Conservation (phyloP, 1,140 invertebrate genomes). For the Drosophila tropicalis region DNA sequence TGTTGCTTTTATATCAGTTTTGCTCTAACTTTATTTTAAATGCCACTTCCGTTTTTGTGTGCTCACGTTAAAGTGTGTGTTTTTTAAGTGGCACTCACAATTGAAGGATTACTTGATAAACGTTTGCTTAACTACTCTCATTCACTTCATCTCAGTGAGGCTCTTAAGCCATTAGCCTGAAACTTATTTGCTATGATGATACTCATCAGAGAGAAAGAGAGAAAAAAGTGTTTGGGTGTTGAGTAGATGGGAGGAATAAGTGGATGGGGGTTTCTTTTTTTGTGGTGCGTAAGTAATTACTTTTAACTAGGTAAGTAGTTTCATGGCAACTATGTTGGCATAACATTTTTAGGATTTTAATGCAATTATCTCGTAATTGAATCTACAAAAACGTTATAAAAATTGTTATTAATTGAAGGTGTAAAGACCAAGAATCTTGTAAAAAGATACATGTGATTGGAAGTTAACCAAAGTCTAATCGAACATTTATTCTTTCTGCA, state of each 20-base stretch:
- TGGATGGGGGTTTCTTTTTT: neutral
- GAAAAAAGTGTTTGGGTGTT: neutral
- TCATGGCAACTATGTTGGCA: neutral
- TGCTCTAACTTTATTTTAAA: conserved; percentile 44
- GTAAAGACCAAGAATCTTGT: too few species aligned
- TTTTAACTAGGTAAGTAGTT: conserved; percentile 7
- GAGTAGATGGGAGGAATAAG: neutral
- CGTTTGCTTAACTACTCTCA: conserved; percentile 10
- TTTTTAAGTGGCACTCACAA: conserved; percentile 24
- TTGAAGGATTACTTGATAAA: conserved; percentile 28
- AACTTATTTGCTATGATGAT: conserved; percentile 7
- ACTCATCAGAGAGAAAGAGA: neutral
- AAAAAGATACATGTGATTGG: too few species aligned
- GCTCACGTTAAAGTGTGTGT: conserved; percentile 28
- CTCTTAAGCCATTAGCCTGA: conserved; percentile 11
- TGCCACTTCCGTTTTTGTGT: conserved; percentile 36
- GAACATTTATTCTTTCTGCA: too few species aligned
- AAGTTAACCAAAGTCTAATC: too few species aligned
- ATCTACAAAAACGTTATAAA: too few species aligned
- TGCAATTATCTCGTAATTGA: neutral
- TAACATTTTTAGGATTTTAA: neutral
- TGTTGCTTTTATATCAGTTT: conserved; percentile 13
- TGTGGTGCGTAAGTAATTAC: neutral
- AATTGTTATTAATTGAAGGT: too few species aligned
- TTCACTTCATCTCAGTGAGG: conserved; percentile 7